These are phyloP conservation scores for Aptenodytes forsteri DNA, from an alignment of 2,113 vertebrate species.

Conservation along the genomic window DNA sequence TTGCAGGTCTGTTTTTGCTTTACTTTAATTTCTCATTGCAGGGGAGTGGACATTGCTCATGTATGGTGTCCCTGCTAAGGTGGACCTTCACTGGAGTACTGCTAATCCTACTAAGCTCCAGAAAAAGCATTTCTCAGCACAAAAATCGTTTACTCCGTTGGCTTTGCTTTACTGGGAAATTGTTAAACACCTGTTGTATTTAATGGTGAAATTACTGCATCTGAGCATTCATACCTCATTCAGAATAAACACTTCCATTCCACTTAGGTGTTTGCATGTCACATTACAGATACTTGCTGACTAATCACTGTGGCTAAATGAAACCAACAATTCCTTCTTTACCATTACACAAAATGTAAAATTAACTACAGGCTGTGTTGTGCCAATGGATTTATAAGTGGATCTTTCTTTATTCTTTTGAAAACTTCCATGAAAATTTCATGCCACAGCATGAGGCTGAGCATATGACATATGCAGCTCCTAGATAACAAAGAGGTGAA, in stretches of 20 bases:
- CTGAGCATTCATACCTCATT: background rate
- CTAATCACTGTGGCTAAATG: background rate
- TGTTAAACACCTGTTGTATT: background rate
- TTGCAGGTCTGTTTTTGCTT: background rate
- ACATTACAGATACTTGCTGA: background rate
- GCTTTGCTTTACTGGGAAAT: background rate
- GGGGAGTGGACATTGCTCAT: fast-evolving
- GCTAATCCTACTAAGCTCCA: background rate
- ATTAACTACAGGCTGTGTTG: background rate
- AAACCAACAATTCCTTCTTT: background rate
- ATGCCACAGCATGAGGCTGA: background rate
- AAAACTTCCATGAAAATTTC: background rate
- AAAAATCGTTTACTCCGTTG: background rate
- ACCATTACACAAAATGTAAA: background rate
- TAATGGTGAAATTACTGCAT: background rate
- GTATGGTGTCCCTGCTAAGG: background rate
- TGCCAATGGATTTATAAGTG: background rate
- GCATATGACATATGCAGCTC: fast-evolving
- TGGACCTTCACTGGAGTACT: background rate
- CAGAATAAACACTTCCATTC: background rate
- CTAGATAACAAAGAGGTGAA: background rate
- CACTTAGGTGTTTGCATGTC: background rate
- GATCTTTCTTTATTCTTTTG: background rate
- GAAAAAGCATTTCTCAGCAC: background rate
- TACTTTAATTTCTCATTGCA: background rate